Conservation (phyloP, 2,888 invertebrate species). For the Bugula neritina region DNA sequence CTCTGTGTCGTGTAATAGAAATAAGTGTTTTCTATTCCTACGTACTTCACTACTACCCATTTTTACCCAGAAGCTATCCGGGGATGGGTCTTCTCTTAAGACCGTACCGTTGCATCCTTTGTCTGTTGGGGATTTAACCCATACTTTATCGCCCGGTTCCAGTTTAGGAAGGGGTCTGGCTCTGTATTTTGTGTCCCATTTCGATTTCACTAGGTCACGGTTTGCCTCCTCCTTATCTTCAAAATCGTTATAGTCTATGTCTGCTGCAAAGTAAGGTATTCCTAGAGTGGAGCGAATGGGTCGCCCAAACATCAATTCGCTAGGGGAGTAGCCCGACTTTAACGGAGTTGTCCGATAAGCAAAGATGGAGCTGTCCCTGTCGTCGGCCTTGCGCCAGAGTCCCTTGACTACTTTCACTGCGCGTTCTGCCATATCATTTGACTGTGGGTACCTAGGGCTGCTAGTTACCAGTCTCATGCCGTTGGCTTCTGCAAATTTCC, state of each 20-base stretch:
- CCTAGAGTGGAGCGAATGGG: not conserved
- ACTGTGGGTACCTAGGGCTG: not conserved
- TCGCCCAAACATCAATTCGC: not conserved
- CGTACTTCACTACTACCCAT: not conserved
- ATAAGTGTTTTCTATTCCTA: not conserved
- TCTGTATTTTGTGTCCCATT: not conserved
- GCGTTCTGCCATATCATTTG: not conserved
- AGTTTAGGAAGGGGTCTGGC: not conserved
- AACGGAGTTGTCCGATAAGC: not conserved
- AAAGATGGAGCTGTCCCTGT: not conserved
- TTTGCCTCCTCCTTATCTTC: not conserved
- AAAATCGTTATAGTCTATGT: not conserved
- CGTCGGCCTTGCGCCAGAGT: not conserved
- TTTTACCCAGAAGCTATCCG: not conserved
- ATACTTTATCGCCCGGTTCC: not conserved
- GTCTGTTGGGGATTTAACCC: not conserved
- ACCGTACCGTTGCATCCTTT: not conserved
- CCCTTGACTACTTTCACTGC: not conserved
- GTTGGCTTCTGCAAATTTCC: not conserved
- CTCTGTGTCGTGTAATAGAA: not conserved
- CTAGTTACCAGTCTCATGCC: not conserved
- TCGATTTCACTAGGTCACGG: not conserved
- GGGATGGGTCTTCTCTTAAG: not conserved
- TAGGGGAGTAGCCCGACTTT: not conserved
- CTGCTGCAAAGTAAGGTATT: not conserved